phyloP scores from a whole-genome alignment of 2,797 vertebrate genomes.

The Epinephelus malabaricus region DNA sequence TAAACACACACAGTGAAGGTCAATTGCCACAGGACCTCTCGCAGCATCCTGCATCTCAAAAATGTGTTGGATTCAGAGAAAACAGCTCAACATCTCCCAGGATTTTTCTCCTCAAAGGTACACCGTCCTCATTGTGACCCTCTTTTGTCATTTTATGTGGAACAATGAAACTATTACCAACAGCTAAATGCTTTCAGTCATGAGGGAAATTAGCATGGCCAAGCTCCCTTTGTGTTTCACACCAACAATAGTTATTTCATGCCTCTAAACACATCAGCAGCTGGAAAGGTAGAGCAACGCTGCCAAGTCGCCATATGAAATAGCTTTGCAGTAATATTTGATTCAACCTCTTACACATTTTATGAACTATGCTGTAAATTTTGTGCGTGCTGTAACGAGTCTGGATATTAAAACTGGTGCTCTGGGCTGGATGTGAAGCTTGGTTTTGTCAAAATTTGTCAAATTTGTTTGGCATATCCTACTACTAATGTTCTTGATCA shows the following conservation, averaged over 20 bases:
- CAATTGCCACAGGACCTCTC: background rate
- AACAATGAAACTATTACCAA: slow-evolving; percentile 57
- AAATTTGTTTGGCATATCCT: too few relatives aligned
- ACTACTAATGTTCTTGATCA: too few relatives aligned
- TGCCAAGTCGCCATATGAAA: slow-evolving; percentile 26
- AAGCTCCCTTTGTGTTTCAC: slow-evolving; percentile 48
- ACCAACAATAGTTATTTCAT: slow-evolving; percentile 49
- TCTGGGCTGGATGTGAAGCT: slow-evolving; percentile 13
- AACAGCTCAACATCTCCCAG: slow-evolving; percentile 16
- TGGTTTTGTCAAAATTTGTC: background rate
- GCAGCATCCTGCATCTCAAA: slow-evolving; percentile 12
- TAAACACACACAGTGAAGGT: slow-evolving; percentile 29
- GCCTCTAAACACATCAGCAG: slow-evolving; percentile 37
- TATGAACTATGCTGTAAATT: slow-evolving; percentile 56
- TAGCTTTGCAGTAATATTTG: slow-evolving; percentile 43
- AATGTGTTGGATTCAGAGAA: slow-evolving; percentile 21
- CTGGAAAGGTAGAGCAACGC: slow-evolving; percentile 27
- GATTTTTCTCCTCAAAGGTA: slow-evolving; percentile 24
- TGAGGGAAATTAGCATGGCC: slow-evolving; percentile 60
- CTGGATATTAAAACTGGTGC: slow-evolving; percentile 40
- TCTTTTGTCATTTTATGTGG: slow-evolving; percentile 48
- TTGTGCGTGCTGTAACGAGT: slow-evolving; percentile 42
- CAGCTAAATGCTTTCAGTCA: slow-evolving; percentile 48
- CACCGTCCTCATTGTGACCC: slow-evolving; percentile 44
- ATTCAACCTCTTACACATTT: slow-evolving; percentile 58